Evolutionary conservation across 35 echinoderm and acorn worm genomes (phyloP), one percentile per base, ranked within the genome.

Genomic region (Diadema setosum): DNA sequence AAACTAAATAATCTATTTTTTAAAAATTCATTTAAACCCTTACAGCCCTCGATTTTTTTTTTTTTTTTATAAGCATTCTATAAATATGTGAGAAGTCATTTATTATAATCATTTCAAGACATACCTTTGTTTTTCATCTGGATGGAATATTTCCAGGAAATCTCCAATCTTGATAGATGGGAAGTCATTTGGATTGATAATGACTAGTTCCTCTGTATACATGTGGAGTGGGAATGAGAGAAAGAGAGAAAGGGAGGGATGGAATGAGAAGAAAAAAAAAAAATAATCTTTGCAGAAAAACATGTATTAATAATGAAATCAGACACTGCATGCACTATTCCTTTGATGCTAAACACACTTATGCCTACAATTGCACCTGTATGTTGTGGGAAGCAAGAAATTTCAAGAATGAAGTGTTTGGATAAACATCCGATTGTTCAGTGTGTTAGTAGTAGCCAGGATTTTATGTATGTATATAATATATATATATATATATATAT

Each of bases 151-250:
- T 80, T 98, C 96, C 8, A 98, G 59, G 56, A 98, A 92, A 70
- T 98, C 96, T 57, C 96, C 96, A 83, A 98, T 84, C 50, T 45
- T 61, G 20, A 94, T 89, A 67, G 93, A 76, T 29, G 96, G 96
- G 63, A 98, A 98, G 18, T 98, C 96, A 35, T 98, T 98, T 31
- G 93, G 96, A 87, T 98, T 90, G 48, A 98, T 92, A 39, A 91
- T 86, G 1, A 94, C 65, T 57, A 92, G 89, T 73, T 98, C 96
- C 90, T 98, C 96, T 98, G 88, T 70, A 39, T 57, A 69, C n/a
- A n/a, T n/a, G n/a, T 65, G 15, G 31, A 63, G 31, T 7, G 31
- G 4, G 1, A 26, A 55, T 55, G 0, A 67, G 31, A 67, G 31
- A 23, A 11, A 67, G 25, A 52, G 48, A 52, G n/a, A 52, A 52